Conservation (phyloP, 2,888 invertebrate species). For the Patella depressa region DNA sequence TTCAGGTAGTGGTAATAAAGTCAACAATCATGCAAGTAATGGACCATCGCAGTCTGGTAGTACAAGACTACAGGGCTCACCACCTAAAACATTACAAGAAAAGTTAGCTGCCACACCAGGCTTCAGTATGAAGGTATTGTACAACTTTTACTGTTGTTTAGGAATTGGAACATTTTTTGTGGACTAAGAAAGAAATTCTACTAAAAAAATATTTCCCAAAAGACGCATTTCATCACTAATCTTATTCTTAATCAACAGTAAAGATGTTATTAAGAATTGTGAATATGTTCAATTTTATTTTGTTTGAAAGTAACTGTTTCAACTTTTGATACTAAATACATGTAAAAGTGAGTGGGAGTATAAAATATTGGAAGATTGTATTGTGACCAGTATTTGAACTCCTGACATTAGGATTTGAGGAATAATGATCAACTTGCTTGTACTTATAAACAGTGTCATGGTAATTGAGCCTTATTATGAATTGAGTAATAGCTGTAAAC, state of each 20-base stretch:
- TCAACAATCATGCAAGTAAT: background rate
- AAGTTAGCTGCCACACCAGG: constrained; percentile 61
- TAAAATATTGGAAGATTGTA: background rate
- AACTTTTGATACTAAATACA: too few species aligned
- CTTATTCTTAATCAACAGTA: too few species aligned
- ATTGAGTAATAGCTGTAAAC: background rate
- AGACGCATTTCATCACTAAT: too few species aligned
- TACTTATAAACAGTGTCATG: background rate
- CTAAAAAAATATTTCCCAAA: too few species aligned
- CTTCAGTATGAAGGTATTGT: constrained; percentile 59
- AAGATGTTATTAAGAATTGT: too few species aligned
- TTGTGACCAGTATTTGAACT: background rate
- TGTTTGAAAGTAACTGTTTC: too few species aligned
- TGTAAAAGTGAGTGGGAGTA: too few species aligned
- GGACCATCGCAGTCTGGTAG: constrained; percentile 3
- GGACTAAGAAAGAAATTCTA: background rate
- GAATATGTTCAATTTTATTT: too few species aligned
- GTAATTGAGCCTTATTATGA: background rate
- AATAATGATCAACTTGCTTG: background rate
- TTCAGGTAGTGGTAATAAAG: background rate
- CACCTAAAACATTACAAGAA: constrained; percentile 49
- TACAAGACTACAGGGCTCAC: constrained; percentile 3
- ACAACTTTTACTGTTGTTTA: background rate
- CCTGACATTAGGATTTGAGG: too few species aligned
- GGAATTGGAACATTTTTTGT: background rate